A percentile compares a stretch with the other conserved stretches of the same genome.
These are phyloP conservation scores for Ellobius talpinus DNA, from an alignment of 2,113 vertebrate species.

Conservation along the genomic window DNA sequence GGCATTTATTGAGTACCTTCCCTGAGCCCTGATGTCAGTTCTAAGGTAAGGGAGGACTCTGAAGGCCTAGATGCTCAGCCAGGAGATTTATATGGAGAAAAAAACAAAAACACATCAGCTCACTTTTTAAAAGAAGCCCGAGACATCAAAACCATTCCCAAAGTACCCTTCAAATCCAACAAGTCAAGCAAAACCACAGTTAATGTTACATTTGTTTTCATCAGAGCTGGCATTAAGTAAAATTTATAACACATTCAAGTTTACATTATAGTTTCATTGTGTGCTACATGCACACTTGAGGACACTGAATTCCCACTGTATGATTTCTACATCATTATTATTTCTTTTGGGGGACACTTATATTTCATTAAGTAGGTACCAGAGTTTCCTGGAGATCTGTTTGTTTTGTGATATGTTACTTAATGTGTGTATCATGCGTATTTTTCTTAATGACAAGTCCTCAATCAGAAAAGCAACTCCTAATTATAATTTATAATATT, in stretches of 20 bases:
- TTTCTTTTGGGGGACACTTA: slow-evolving; percentile 31
- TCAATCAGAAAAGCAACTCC: slow-evolving; percentile 43
- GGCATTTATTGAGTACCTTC: slow-evolving; percentile 48
- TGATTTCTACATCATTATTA: slow-evolving; percentile 68
- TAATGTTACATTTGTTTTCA: slow-evolving; percentile 68
- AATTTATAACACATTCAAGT: slow-evolving; percentile 66
- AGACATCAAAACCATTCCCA: slow-evolving; percentile 43
- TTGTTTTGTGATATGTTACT: slow-evolving; percentile 27
- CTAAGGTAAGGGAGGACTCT: slow-evolving; percentile 21
- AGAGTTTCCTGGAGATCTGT: neutral
- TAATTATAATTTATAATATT: slow-evolving; percentile 51
- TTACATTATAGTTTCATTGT: slow-evolving; percentile 64
- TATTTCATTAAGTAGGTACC: slow-evolving; percentile 49
- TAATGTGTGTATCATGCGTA: neutral
- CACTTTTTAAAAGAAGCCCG: slow-evolving; percentile 65
- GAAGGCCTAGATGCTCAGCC: neutral
- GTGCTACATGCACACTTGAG: slow-evolving; percentile 1
- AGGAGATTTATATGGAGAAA: slow-evolving; percentile 62
- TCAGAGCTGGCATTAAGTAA: slow-evolving; percentile 57
- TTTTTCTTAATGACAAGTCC: slow-evolving; percentile 18
- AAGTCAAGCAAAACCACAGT: slow-evolving; percentile 64
- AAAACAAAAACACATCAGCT: slow-evolving; percentile 66
- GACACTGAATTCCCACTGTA: slow-evolving; percentile 12
- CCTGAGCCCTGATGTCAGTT: slow-evolving; percentile 21
- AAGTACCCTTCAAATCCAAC: slow-evolving; percentile 71